Base-by-base conservation (phyloP, 2,797 vertebrate species). In the Rhinichthys osculus region DNA sequence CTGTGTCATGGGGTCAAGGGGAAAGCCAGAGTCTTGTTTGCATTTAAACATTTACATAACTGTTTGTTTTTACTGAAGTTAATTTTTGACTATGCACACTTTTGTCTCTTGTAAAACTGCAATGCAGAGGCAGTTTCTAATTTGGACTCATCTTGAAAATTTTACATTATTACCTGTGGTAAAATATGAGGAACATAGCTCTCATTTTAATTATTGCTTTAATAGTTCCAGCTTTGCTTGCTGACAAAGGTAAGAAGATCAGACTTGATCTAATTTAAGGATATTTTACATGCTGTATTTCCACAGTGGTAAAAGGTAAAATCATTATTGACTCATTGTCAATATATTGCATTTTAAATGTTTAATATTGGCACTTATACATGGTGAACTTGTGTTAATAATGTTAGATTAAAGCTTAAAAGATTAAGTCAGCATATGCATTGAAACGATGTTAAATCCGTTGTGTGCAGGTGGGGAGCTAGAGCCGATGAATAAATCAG, bases 81-180 rank as follows among this genome's bases (percentile, higher is more conserved):
- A 86, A 87, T 90, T 74, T 87, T 86, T 90, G 62, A 89, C 84
- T 21, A 21, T 44, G 21, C 14, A 21, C 54, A 80, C 70, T 54
- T 73, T 40, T 85, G 33, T 78, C 44, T 35, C 30, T 72, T 59
- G 40, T 62, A 27, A 78, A 27, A 19, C 71, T 70, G 57, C 38
- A 80, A 62, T 76, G 33, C 17, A 54, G 21, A 23, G 70, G 23
- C 62, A 76, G 59, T 67, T 54, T 4, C 19, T 42, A 44, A 38
- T 64, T n/a, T 64, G 38, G 64, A 35, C 73, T 70, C 35, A 40
- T 78, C 54, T 50, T 72, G 38, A 66, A 82, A 71, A 17, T 66
- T 6, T 47, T 27, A 6, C 38, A 44, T 21, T 59, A 80, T 6
- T 64, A 67, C 54, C 23, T 9, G 9, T 38, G n/a, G 70, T 4